Base-by-base conservation (phyloP, 2,797 vertebrate genomes). In the Sphaeramia orbicularis region DNA sequence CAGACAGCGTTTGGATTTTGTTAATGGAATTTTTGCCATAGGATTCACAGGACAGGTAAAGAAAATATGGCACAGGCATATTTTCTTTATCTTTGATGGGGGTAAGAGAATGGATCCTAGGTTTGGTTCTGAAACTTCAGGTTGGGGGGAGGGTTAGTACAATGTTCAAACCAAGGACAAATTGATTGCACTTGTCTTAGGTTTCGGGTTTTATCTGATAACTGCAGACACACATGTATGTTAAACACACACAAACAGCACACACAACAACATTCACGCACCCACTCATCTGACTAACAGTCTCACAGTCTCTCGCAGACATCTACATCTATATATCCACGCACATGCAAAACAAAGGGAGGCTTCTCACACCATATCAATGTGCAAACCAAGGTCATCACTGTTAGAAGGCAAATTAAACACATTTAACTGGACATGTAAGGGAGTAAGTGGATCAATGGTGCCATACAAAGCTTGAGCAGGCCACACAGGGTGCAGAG, bases 11-110 rank as follows among this genome's bases (percentile, higher is more conserved):
- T 93, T 90, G 69, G 77, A 77, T 76, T 77, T 85, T 67, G 83
- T 89, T 89, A 76, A 92, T 92, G 91, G 84, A 90, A 45, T 88
- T 90, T 89, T 90, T 75, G 85, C 88, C 78, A 73, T 82, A 91
- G 88, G 88, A 84, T 91, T 92, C 93, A 94, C 91, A 87, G 92
- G 91, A 93, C 93, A 94, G 92, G 90, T 94, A 94, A 94, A 95
- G 93, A 95, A 94, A 93, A 93, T 94, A 94, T 93, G 91, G 85
- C 76, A 76, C 70, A 78, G 56, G 90, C 89, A 94, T 94, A 95
- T 95, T 95, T 95, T 95, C 94, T 95, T 94, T 93, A 95, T 94
- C 93, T 94, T 94, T 94, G 93, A 94, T 94, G 94, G 90, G 92
- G 91, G 90, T 93, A 93, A 94, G 90, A 94, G 92, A 93, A 95